phyloP scores from a whole-genome alignment of 2,888 invertebrate genomes.

The Formica aserva region DNA sequence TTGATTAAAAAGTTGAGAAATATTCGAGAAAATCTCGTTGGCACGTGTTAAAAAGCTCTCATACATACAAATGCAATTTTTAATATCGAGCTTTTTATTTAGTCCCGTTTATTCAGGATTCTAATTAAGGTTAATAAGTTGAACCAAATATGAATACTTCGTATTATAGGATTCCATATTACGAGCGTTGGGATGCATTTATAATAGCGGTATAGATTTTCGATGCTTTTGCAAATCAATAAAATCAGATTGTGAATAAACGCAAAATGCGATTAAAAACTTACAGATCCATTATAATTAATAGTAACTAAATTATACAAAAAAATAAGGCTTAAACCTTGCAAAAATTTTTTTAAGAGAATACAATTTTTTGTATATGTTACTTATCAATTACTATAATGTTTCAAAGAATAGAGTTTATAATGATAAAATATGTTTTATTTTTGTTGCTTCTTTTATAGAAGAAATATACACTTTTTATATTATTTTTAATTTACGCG shows the following conservation, averaged over 20 bases:
- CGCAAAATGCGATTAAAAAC: background rate
- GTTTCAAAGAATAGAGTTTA: background rate
- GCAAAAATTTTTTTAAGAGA: background rate
- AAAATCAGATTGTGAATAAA: background rate
- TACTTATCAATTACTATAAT: background rate
- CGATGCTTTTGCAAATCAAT: background rate
- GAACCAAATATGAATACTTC: background rate
- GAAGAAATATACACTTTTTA: background rate
- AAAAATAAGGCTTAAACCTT: background rate
- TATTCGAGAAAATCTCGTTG: background rate
- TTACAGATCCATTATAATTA: background rate
- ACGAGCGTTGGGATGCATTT: background rate
- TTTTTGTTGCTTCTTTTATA: background rate
- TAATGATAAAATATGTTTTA: background rate
- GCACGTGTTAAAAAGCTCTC: background rate
- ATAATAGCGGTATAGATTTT: background rate
- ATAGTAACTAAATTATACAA: background rate
- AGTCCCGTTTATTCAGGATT: background rate
- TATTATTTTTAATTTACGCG: background rate
- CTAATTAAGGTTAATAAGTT: constrained; percentile 14
- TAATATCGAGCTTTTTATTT: constrained; percentile 16
- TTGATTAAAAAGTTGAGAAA: constrained; percentile 19
- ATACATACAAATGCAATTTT: constrained; percentile 6
- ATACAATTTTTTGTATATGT: background rate
- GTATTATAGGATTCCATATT: background rate